Evolutionary conservation across 2,113 vertebrate genomes (phyloP).

Genomic region (Passer domesticus): DNA sequence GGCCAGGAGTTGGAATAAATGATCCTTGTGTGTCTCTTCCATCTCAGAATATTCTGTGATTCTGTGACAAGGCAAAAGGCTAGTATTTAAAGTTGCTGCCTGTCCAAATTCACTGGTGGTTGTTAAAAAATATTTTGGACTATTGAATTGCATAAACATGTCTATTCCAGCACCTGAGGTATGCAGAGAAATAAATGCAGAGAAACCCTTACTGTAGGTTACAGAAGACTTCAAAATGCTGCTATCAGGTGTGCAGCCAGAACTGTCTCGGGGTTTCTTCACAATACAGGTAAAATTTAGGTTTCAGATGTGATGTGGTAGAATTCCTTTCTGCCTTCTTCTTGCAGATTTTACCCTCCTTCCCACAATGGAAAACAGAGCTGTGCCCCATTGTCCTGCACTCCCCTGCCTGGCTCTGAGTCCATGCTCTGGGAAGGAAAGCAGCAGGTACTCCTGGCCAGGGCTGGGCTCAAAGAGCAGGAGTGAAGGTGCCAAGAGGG

Average conservation of each 20-base stretch:
- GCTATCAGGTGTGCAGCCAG: neutral
- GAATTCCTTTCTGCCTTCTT: neutral
- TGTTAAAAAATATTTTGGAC: neutral
- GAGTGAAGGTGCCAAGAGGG: neutral
- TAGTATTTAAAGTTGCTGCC: neutral
- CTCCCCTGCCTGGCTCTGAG: fast-evolving
- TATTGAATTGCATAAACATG: neutral
- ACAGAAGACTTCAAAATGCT: neutral
- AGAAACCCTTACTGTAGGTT: neutral
- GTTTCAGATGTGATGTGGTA: neutral
- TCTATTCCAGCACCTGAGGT: neutral
- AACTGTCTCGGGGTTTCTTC: neutral
- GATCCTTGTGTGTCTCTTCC: neutral
- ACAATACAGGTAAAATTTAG: neutral
- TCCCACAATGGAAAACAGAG: neutral
- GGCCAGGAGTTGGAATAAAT: neutral
- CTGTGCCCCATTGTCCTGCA: neutral
- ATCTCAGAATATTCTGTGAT: neutral
- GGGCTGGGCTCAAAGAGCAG: fast-evolving
- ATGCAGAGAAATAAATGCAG: neutral
- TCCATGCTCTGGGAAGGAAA: fast-evolving
- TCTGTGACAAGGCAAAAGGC: neutral
- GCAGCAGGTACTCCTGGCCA: neutral
- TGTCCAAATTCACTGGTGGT: neutral
- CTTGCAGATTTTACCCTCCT: neutral